Evolutionary conservation across 2,888 invertebrate species (phyloP), one percentile per base, ranked within the genome.

Genomic region (Cryptops parisi): DNA sequence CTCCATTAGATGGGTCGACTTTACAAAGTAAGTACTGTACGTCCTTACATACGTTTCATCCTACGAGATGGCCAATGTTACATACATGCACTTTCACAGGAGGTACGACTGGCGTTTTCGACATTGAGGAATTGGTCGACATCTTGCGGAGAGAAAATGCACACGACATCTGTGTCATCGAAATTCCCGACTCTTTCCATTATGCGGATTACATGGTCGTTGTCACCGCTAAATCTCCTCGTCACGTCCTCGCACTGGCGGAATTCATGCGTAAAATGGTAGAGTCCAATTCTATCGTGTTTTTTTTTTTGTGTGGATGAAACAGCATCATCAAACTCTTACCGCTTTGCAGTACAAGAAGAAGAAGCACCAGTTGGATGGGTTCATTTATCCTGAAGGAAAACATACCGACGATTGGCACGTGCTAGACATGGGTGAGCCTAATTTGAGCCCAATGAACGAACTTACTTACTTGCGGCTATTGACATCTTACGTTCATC

Each of bases 171-270:
- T 87, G 86, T 72, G 88, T 88, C 1, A 82, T 82, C 27, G 68
- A 75, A 43, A 78, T 93, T 1, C 84, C 91, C 0, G 67, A 73
- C 53, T 77, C 83, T 46, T 70, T 82, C 6, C 79, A 80, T 57
- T 93, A 90, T 72, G 84, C 86, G 15, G 82, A 89, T 67, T 82
- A 87, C 62, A 78, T 94, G 64, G 84, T 89, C 54, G 71, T 94
- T 6, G 84, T 81, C 2, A 82, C 80, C 53, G 68, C 65, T 3
- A 60, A 61, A 21, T 70, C 70, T 1, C 43, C 54, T 1, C 58
- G 70, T 22, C 72, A 72, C 57, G 55, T 67, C 26, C 57, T 56
- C 33, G 70, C 69, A 22, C 62, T 70, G 21, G 60, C 66, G 12
- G 61, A 64, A 27, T 55, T 58, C 39, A 26, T 63, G 17, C 55